Conservation (phyloP, 2,888 invertebrate genomes). For the Oscheius onirici region DNA sequence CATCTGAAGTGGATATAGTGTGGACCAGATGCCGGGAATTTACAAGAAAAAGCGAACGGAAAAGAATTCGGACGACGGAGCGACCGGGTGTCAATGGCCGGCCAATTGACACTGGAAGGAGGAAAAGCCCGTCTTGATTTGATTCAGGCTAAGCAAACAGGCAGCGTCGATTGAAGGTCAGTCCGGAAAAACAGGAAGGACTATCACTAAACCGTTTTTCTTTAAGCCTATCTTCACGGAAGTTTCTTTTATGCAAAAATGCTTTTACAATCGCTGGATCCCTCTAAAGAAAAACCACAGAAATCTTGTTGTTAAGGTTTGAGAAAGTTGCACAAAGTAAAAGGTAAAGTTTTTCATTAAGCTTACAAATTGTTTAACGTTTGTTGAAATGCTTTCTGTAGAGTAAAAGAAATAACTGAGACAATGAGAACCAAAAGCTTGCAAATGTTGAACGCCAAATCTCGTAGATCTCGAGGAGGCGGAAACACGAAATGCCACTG, state of each 20-base stretch:
- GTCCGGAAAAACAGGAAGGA: slow-evolving; percentile 33
- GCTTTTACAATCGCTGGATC: no score
- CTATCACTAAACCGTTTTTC: no score
- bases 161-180: slow-evolving; percentile 9
- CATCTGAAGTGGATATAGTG: slow-evolving; percentile 6
- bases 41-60: no score
- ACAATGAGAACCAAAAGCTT: not conserved
- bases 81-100: slow-evolving; percentile 32
- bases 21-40: no score
- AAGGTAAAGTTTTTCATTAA: no score
- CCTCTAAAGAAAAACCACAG: no score
- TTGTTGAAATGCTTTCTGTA: no score
- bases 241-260: no score
- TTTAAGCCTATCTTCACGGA: no score
- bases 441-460: not conserved
- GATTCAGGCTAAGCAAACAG: slow-evolving; percentile 30
- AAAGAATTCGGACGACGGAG: not conserved
- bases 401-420: not conserved
- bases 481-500: slow-evolving; percentile 22
- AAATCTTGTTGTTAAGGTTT: no score
- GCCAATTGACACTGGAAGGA: slow-evolving; percentile 28
- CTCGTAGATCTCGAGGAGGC: not conserved
- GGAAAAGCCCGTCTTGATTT: slow-evolving; percentile 34
- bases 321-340: no score
- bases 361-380: no score